Evolutionary conservation across 2,113 vertebrate genomes (phyloP).

Genomic region (Scytalopus superciliaris): DNA sequence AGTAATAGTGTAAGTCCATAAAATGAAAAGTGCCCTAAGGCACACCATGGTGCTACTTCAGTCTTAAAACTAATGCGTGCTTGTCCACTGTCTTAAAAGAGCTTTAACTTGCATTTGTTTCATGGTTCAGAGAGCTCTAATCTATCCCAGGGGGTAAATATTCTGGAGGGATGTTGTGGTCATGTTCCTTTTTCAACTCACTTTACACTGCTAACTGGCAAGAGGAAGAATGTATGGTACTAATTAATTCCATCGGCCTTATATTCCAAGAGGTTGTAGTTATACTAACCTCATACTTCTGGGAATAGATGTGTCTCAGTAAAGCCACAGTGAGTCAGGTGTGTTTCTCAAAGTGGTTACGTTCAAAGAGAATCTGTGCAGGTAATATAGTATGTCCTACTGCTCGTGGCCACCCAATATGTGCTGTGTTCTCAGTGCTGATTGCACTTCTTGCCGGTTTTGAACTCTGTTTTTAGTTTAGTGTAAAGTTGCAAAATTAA

Average conservation of each 20-base stretch:
- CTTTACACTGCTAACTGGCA: neutral
- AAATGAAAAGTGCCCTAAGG: neutral
- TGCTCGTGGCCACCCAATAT: rapidly evolving
- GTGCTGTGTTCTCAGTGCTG: neutral
- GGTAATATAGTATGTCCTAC: neutral
- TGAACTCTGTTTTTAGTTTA: neutral
- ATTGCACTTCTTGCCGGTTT: neutral
- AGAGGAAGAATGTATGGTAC: neutral
- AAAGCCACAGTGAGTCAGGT: neutral
- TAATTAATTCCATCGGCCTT: neutral
- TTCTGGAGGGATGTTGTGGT: neutral
- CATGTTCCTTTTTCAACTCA: neutral
- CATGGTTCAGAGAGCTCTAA: neutral
- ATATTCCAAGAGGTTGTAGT: neutral
- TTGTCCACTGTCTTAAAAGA: neutral
- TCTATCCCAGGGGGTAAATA: neutral
- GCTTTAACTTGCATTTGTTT: neutral
- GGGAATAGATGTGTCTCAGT: neutral
- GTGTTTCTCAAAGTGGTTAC: neutral
- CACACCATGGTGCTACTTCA: rapidly evolving
- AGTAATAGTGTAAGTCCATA: rapidly evolving
- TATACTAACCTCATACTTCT: neutral
- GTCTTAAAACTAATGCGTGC: neutral
- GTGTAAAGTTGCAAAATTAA: neutral
- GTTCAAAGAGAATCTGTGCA: neutral